Conservation (phyloP, 2,113 vertebrate species). For the Dendrocopos noguchii region DNA sequence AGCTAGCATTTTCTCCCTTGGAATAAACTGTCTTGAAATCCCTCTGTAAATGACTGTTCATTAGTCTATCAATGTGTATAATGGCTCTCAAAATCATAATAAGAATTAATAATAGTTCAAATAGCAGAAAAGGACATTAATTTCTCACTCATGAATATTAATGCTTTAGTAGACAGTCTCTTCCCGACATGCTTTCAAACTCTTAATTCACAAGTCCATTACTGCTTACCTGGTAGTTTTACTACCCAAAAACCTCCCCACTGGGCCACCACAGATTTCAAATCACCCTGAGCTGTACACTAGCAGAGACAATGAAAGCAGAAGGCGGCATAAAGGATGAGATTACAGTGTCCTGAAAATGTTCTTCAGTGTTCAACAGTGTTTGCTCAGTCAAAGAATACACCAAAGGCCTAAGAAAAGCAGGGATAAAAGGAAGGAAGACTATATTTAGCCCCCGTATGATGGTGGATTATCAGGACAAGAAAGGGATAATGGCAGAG, state of each 20-base stretch:
- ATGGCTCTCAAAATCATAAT: slow-evolving; percentile 72
- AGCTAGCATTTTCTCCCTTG: slow-evolving; percentile 51
- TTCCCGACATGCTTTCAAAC: slow-evolving; percentile 32
- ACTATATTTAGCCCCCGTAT: neutral
- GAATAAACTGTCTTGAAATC: slow-evolving; percentile 71
- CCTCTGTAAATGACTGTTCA: slow-evolving; percentile 69
- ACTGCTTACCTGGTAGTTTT: neutral
- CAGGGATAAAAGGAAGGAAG: neutral
- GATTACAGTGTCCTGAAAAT: neutral
- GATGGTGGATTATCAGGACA: neutral
- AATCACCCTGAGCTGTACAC: neutral
- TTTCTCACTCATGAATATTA: slow-evolving; percentile 69
- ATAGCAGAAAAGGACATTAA: slow-evolving; percentile 69
- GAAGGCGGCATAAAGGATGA: neutral
- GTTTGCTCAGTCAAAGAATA: neutral
- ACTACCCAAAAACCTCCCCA: neutral
- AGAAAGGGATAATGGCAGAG: neutral
- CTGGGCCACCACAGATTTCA: neutral
- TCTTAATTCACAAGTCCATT: neutral
- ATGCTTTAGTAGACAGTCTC: neutral
- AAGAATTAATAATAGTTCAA: slow-evolving; percentile 76
- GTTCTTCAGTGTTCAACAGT: neutral
- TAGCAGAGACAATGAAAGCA: neutral
- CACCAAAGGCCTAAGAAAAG: neutral
- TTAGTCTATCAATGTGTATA: slow-evolving; percentile 68